Conservation (phyloP, 1,140 invertebrate genomes). For the Psix sp. region DNA sequence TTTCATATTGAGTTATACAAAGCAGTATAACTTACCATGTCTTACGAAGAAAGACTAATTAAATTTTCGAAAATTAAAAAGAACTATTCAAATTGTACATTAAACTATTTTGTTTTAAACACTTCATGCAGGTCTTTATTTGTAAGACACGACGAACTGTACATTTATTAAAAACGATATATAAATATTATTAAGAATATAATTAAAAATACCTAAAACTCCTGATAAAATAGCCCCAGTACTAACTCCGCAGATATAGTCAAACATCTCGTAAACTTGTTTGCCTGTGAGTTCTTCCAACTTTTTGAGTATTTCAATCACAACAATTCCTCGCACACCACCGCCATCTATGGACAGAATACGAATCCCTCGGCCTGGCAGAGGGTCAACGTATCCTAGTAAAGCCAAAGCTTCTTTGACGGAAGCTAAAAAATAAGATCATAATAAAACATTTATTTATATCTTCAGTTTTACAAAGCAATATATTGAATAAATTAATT, state of each 20-base stretch:
- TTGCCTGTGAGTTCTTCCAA: slow-evolving; percentile 85
- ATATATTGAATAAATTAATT: neutral
- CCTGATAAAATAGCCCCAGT: slow-evolving; percentile 89
- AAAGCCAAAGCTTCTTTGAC: slow-evolving; percentile 83
- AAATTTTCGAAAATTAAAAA: too few relatives aligned
- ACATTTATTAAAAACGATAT: slow-evolving; percentile 2
- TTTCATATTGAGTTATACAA: too few relatives aligned
- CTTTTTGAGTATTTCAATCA: slow-evolving; percentile 87
- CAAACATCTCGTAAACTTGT: slow-evolving; percentile 85
- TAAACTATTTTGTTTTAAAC: too few relatives aligned
- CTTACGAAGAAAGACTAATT: neutral
- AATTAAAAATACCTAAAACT: slow-evolving; percentile 78
- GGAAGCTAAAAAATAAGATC: slow-evolving; percentile 56
- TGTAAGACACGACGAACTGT: too few relatives aligned
- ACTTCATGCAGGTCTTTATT: too few relatives aligned
- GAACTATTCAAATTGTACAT: too few relatives aligned
- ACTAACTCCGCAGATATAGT: slow-evolving; percentile 94
- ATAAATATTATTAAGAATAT: slow-evolving; percentile 2
- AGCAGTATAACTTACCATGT: slow-evolving; percentile 2
- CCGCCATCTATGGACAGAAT: slow-evolving; percentile 94
- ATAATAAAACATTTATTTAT: slow-evolving; percentile 7
- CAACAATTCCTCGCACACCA: slow-evolving; percentile 89
- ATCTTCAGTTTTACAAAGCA: neutral
- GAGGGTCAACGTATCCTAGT: slow-evolving; percentile 84
- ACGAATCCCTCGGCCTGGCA: slow-evolving; percentile 85